Evolutionary conservation across 2,888 invertebrate genomes (phyloP).

Genomic region (Pristionchus mayeri): DNA sequence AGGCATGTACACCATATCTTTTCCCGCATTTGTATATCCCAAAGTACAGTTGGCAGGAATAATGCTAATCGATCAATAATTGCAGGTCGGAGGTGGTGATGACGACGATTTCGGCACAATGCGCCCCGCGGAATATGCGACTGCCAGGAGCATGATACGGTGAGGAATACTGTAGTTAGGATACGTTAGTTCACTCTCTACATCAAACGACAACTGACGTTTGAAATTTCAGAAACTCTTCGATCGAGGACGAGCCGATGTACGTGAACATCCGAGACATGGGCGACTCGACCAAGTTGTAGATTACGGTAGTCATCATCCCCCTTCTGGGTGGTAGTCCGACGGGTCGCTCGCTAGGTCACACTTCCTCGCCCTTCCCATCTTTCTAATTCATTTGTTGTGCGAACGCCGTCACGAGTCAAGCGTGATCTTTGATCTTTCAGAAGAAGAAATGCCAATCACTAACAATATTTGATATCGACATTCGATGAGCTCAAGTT

Average conservation of each 20-base stretch:
- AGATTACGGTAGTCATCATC: constrained; percentile 42
- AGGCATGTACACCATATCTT: too few species aligned
- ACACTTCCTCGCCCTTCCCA: neutral
- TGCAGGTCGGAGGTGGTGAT: constrained; percentile 3
- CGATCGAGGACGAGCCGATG: constrained; percentile 34
- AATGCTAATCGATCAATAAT: neutral
- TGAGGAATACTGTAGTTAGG: neutral
- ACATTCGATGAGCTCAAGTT: constrained; percentile 26
- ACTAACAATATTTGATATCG: neutral
- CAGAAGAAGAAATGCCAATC: neutral
- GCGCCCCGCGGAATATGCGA: constrained; percentile 25
- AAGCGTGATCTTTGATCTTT: constrained; percentile 7
- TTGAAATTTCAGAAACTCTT: neutral
- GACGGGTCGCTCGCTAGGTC: constrained; percentile 43
- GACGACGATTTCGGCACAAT: constrained; percentile 46
- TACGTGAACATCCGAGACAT: constrained; percentile 46
- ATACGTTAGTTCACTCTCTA: neutral
- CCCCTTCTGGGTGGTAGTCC: constrained; percentile 15
- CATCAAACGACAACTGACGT: neutral
- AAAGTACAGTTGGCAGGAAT: too few species aligned
- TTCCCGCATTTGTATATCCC: too few species aligned
- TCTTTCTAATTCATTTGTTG: neutral
- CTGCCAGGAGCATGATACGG: constrained; percentile 15
- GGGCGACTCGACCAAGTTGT: constrained; percentile 46
- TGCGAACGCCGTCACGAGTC: neutral